These are phyloP conservation scores for Drosophila greeni DNA, from an alignment of 2,888 invertebrate species.

Conservation along the genomic window DNA sequence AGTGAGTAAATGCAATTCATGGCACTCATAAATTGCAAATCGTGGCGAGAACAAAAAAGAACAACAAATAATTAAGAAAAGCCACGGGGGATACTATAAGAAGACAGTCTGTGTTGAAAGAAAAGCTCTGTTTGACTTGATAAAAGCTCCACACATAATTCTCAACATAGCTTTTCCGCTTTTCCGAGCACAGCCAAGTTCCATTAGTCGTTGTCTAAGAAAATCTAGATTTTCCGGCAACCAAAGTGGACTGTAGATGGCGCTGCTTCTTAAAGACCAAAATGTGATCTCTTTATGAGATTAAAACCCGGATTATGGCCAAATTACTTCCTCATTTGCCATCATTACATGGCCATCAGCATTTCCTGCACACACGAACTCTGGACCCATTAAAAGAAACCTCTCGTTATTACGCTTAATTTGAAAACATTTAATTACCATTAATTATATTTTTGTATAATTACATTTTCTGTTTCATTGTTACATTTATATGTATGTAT, in stretches of 20 bases:
- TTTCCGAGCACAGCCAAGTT: slow-evolving; percentile 2
- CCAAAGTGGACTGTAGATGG: slow-evolving; percentile 26
- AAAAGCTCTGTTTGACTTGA: neutral
- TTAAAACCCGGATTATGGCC: slow-evolving; percentile 1
- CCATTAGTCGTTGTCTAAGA: slow-evolving; percentile 18
- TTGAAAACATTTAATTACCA: slow-evolving; percentile 70
- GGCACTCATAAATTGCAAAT: slow-evolving; percentile 56
- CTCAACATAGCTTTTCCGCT: slow-evolving; percentile 9
- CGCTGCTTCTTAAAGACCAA: neutral
- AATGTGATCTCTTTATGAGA: neutral
- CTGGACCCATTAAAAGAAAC: slow-evolving; percentile 1
- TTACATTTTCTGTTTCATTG: slow-evolving; percentile 61
- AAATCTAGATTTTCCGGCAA: neutral
- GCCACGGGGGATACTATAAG: neutral
- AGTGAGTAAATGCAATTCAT: slow-evolving; percentile 56
- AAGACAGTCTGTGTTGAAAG: neutral
- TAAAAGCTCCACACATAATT: slow-evolving; percentile 7
- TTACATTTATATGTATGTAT: slow-evolving; percentile 51
- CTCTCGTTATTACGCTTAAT: slow-evolving; percentile 54
- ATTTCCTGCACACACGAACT: slow-evolving; percentile 21
- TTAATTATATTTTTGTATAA: slow-evolving; percentile 71
- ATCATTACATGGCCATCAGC: slow-evolving; percentile 8
- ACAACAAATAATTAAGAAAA: slow-evolving; percentile 23
- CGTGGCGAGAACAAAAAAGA: slow-evolving; percentile 3
- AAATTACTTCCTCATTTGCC: slow-evolving; percentile 24